Base-by-base conservation (phyloP, 2,888 invertebrate genomes). In the Hoplodrina ambigua region DNA sequence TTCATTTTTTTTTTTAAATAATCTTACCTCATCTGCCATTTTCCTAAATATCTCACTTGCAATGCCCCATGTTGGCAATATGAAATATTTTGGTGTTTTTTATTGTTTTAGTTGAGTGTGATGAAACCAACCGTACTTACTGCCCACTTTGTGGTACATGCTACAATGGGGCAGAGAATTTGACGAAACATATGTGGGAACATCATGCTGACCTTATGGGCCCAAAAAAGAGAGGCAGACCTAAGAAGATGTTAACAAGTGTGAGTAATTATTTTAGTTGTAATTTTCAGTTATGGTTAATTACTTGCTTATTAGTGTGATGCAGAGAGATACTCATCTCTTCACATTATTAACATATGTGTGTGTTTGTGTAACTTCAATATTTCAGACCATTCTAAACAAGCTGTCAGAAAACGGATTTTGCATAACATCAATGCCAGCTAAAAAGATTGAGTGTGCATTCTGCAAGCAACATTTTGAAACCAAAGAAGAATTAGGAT, bases 141-240 rank as follows among this genome's bases (percentile, higher is more conserved):
- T 95, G 95, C 61, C 94, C 94, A 0, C 81, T 94, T 11, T 94
- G 94, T 72, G 92, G 91, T 5, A 88, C 86, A 19, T 89, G 89
- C 60, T 94, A 91, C 69, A 85, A 88, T 20, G 91, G 93, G 64
- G 87, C 91, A 3, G 91, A 89, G 30, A 90, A 85, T 69, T 87
- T 94, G 19, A 92, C 93, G 0, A 91, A 92, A 69, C 95, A 94
- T 69, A 93, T 94, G 90, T 93, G 93, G 93, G 87, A 89, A 41
- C 86, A 75, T 54, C 94, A 94, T 79, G 84, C 92, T 10, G 94
- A 94, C 19, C 78, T 95, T 8, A 94, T 94, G 94, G 94, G 94
- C 2, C 94, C 94, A n/a, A 95, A 93, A 80, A 95, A 94, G 78
- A 88, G 94, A 78, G 95, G 96, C 7, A 86, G 95, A 69, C 95